phyloP scores from a whole-genome alignment of 2,888 invertebrate genomes.

The Scaptomyza caliginosa region DNA sequence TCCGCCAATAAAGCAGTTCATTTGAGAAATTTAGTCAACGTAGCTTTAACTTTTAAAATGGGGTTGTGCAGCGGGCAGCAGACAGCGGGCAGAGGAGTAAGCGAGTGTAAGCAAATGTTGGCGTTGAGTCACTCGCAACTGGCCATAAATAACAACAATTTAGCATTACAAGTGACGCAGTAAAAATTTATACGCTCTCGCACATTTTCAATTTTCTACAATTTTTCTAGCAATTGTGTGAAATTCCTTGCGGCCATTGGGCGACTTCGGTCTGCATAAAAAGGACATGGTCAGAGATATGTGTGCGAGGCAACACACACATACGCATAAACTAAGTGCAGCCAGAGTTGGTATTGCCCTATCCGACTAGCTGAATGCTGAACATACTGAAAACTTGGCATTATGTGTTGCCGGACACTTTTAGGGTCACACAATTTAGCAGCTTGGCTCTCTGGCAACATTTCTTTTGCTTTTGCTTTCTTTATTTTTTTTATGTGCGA shows the following conservation, averaged over 20 bases:
- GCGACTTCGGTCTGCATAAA: conserved; percentile 42
- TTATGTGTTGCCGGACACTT: conserved; percentile 77
- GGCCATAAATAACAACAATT: conserved; percentile 83
- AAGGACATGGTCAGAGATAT: conserved; percentile 72
- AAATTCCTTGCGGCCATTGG: conserved; percentile 75
- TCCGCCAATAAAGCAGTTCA: conserved; percentile 20
- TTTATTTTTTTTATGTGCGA: conserved; percentile 48
- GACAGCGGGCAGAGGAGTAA: neutral
- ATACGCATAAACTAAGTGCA: conserved; percentile 34
- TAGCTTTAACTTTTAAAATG: neutral
- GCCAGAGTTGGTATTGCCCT: conserved; percentile 21
- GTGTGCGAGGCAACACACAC: conserved; percentile 5
- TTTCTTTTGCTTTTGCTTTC: conserved; percentile 22
- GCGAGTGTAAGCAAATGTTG: conserved; percentile 20
- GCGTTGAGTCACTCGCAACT: conserved; percentile 35
- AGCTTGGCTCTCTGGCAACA: conserved; percentile 58
- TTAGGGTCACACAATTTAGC: conserved; percentile 76
- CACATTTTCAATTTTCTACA: conserved; percentile 79
- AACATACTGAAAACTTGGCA: conserved; percentile 52
- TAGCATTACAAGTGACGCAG: conserved; percentile 79
- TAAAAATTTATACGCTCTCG: conserved; percentile 77
- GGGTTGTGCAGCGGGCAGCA: neutral
- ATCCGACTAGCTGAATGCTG: conserved; percentile 9
- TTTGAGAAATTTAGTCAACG: neutral
- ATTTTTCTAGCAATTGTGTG: conserved; percentile 79